Percentiles rank a stretch among this genome's conserved stretches.
phyloP scores from a whole-genome alignment of 2,797 vertebrate species.

The Podarcis siculus region DNA sequence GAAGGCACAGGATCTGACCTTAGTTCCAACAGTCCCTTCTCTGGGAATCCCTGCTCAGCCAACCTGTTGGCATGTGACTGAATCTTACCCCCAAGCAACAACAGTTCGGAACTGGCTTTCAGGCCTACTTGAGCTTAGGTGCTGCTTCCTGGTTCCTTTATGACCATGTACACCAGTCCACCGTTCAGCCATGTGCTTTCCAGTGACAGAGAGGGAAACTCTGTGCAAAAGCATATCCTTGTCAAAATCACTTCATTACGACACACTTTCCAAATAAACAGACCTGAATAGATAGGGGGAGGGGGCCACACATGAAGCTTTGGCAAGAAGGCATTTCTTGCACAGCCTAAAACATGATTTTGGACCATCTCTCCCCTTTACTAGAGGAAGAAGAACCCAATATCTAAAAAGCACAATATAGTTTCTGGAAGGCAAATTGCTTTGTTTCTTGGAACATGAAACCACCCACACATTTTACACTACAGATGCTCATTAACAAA shows the following conservation, averaged over 20 bases:
- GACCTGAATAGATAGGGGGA: not conserved
- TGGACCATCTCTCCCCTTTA: not conserved
- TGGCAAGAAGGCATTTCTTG: not conserved
- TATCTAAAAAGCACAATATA: conserved; percentile 24
- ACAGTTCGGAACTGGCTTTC: too few relatives aligned
- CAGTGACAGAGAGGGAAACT: not conserved
- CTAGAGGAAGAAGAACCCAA: not conserved
- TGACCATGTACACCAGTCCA: not conserved
- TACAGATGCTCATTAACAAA: conserved; percentile 38
- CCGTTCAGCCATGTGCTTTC: not conserved
- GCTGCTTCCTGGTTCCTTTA: not conserved
- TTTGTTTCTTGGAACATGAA: conserved; percentile 32
- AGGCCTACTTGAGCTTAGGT: not conserved
- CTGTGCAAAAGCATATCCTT: not conserved
- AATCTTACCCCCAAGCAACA: too few relatives aligned
- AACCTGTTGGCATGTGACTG: too few relatives aligned
- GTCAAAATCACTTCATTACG: conserved; percentile 16
- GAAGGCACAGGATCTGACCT: too few relatives aligned
- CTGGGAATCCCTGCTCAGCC: too few relatives aligned
- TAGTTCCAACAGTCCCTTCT: too few relatives aligned
- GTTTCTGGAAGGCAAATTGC: conserved; percentile 19
- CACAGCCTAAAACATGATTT: not conserved
- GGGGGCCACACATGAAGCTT: not conserved
- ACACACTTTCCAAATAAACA: not conserved
- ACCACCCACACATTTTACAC: not conserved